Evolutionary conservation across 2,888 invertebrate genomes (phyloP).

Genomic region (Synergus japonicus): DNA sequence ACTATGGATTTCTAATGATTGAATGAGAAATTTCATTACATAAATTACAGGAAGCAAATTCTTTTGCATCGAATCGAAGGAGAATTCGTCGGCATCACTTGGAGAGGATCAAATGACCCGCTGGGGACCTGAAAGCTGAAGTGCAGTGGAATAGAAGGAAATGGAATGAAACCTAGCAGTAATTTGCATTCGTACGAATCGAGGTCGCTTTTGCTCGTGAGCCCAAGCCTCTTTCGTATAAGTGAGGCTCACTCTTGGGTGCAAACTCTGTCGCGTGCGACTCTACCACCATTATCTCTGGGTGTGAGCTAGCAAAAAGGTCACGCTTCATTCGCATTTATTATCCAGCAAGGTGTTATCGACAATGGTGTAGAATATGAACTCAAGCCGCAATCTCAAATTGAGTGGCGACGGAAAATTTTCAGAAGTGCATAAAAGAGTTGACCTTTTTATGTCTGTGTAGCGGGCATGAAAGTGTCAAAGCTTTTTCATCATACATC

Average conservation of each 20-base stretch:
- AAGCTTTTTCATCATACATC: too few relatives aligned
- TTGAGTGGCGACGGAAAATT: background rate
- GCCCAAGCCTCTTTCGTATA: constrained; percentile 45
- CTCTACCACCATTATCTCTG: constrained; percentile 39
- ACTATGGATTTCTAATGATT: constrained; percentile 14
- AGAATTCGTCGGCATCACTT: constrained; percentile 34
- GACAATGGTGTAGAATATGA: constrained; percentile 30
- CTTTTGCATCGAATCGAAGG: constrained; percentile 4
- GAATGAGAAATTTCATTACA: constrained; percentile 12
- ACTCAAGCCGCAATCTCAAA: background rate
- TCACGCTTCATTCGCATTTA: constrained; percentile 41
- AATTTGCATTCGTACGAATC: constrained; percentile 56
- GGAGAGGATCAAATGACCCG: constrained; percentile 48
- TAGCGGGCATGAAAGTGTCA: too few relatives aligned
- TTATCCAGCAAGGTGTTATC: constrained; percentile 39
- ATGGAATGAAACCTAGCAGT: constrained; percentile 53
- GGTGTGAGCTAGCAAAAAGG: constrained; percentile 40
- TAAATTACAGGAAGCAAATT: constrained; percentile 1
- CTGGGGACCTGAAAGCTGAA: constrained; percentile 47
- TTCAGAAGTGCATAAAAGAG: background rate
- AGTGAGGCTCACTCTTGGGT: constrained; percentile 38
- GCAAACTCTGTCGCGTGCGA: constrained; percentile 39
- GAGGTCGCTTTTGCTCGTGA: constrained; percentile 52
- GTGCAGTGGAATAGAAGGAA: constrained; percentile 47
- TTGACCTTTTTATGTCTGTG: too few relatives aligned